Conservation (phyloP, 2,888 invertebrate genomes). For the Rhopalosiphum nymphaeae region DNA sequence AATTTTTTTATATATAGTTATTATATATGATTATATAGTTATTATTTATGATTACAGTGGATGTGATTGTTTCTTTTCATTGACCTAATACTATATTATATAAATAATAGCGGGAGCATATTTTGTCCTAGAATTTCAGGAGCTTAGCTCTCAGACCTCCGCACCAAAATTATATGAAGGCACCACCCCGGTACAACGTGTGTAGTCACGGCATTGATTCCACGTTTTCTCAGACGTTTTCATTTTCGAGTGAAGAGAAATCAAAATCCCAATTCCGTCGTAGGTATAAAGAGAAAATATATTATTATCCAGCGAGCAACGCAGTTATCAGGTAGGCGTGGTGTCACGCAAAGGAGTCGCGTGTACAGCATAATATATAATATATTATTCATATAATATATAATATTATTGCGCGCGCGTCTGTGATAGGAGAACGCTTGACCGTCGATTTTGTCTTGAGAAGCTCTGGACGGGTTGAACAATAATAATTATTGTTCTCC, state of each 20-base stretch:
- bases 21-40: no score
- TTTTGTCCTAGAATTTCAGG: background rate
- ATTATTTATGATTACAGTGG: no score
- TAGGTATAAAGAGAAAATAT: background rate
- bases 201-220: background rate
- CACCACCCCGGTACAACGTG: background rate
- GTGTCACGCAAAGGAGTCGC: background rate
- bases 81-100: background rate
- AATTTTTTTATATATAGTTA: background rate
- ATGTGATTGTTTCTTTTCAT: background rate
- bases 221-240: background rate
- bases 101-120: no score
- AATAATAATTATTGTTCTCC: conserved; percentile 26
- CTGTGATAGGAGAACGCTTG: background rate
- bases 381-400: background rate
- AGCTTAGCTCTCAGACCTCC: background rate
- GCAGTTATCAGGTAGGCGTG: background rate
- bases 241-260: background rate
- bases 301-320: background rate
- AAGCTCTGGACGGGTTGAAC: background rate
- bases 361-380: background rate
- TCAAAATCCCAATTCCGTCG: background rate
- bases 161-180: background rate
- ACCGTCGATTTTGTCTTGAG: conserved; percentile 3
- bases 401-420: background rate